phyloP scores from a whole-genome alignment of 2,797 vertebrate genomes.

The Sebastes hubbsi region DNA sequence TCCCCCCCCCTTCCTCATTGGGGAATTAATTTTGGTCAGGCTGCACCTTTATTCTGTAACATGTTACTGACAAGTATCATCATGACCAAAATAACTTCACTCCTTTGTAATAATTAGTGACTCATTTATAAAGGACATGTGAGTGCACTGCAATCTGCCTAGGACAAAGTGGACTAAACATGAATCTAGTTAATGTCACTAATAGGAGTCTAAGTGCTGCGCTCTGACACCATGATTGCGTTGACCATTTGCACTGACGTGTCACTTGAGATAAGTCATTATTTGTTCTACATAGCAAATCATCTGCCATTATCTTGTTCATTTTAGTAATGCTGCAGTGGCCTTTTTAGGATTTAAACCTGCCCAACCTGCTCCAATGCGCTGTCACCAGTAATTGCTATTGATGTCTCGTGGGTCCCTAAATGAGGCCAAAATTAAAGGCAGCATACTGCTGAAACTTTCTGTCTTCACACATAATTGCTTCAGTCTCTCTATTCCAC shows the following conservation, averaged over 20 bases:
- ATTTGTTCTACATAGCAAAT: constrained; percentile 20
- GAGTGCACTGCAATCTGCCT: background rate
- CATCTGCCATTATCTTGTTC: background rate
- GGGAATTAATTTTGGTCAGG: background rate
- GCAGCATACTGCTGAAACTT: background rate
- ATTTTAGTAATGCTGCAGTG: background rate
- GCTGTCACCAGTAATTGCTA: constrained; percentile 12
- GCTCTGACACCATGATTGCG: constrained; percentile 2
- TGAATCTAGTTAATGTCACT: constrained; percentile 10
- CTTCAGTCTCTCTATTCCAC: background rate
- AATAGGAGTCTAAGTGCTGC: constrained; percentile 12
- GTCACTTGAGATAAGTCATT: constrained; percentile 22
- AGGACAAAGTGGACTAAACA: constrained; percentile 4
- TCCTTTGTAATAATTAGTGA: background rate
- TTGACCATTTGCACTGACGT: constrained; percentile 6
- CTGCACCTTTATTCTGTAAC: background rate
- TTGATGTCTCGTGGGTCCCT: background rate
- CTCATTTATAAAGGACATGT: background rate
- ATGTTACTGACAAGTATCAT: background rate
- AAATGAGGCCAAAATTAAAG: constrained; percentile 13
- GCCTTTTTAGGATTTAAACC: constrained; percentile 13
- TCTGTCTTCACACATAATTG: background rate
- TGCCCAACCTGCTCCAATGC: background rate
- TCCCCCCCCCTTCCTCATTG: background rate
- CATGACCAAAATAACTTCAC: background rate